Evolutionary conservation across 23 tunicate species (phyloP).

Genomic region (Ciona savignyi): DNA sequence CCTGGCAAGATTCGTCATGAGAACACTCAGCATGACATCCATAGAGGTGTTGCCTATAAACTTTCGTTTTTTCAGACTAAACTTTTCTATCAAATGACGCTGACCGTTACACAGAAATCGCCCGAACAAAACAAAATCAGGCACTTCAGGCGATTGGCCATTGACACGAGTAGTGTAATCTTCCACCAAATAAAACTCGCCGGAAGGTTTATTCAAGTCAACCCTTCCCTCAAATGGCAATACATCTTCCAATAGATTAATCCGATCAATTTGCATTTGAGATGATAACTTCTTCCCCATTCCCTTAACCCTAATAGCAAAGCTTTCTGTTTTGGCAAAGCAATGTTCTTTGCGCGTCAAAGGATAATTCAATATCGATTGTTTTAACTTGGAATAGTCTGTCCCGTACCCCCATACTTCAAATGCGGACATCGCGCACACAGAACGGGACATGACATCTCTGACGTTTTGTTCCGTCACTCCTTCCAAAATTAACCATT

Average conservation of each 20-base stretch:
- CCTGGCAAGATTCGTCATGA: slow-evolving; percentile 86
- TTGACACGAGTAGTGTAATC: slow-evolving; percentile 39
- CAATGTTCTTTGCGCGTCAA: slow-evolving; percentile 9
- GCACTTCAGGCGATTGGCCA: slow-evolving; percentile 25
- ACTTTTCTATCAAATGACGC: slow-evolving; percentile 47
- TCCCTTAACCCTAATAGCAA: slow-evolving; percentile 75
- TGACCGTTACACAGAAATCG: slow-evolving; percentile 79
- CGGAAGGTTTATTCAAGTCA: slow-evolving; percentile 40
- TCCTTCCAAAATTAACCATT: not conserved
- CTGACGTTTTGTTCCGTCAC: slow-evolving; percentile 32
- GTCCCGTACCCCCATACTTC: slow-evolving; percentile 82
- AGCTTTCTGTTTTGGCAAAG: slow-evolving; percentile 19
- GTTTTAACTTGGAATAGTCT: slow-evolving; percentile 24
- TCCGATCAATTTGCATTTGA: slow-evolving; percentile 31
- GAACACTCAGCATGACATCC: slow-evolving; percentile 78
- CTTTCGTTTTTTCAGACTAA: slow-evolving; percentile 64
- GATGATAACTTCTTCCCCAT: slow-evolving; percentile 55
- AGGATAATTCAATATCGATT: slow-evolving; percentile 25
- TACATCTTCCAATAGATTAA: slow-evolving; percentile 52
- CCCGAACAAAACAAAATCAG: slow-evolving; percentile 47
- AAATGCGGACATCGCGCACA: slow-evolving; percentile 42
- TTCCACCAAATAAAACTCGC: slow-evolving; percentile 59
- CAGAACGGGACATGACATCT: slow-evolving; percentile 45
- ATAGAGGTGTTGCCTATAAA: slow-evolving; percentile 97
- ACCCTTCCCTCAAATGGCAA: slow-evolving; percentile 81